phyloP scores from a whole-genome alignment of 2,888 invertebrate species.

The Harpalus rufipes region DNA sequence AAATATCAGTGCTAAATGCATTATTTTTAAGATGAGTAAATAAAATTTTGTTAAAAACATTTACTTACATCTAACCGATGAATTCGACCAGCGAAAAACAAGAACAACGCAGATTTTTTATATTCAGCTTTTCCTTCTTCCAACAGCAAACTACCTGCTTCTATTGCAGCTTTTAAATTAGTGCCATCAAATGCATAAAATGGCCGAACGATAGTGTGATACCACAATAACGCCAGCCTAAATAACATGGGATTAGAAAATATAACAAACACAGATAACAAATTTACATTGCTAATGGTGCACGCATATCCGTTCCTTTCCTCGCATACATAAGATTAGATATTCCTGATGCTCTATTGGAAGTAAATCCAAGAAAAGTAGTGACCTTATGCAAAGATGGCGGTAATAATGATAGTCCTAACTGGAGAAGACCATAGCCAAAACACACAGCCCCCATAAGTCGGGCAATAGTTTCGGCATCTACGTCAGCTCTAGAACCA shows the following conservation, averaged over 20 bases:
- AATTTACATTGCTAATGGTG: conserved; percentile 82
- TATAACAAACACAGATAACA: not conserved
- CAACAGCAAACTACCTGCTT: conserved; percentile 79
- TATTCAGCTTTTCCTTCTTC: conserved; percentile 80
- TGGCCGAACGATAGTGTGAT: conserved; percentile 84
- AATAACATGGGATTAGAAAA: conserved; percentile 1
- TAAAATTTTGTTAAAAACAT: not conserved
- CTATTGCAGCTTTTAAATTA: conserved; percentile 81
- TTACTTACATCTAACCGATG: conserved; percentile 80
- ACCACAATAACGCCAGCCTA: conserved; percentile 82
- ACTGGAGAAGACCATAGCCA: conserved; percentile 85
- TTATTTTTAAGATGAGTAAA: no score
- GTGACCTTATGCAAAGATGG: conserved; percentile 81
- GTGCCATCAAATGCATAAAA: conserved; percentile 83
- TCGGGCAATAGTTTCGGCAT: conserved; percentile 79
- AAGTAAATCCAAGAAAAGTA: conserved; percentile 83
- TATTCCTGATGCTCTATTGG: conserved; percentile 81
- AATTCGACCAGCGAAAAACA: conserved; percentile 83
- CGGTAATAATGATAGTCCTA: conserved; percentile 84
- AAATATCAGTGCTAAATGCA: no score
- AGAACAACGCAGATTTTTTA: conserved; percentile 82
- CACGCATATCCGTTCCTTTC: conserved; percentile 83
- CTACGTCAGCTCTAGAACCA: conserved; percentile 72
- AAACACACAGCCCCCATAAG: conserved; percentile 85
- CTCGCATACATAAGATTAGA: conserved; percentile 81